A percentile compares a stretch with the other conserved stretches of the same genome.
Conservation (phyloP, 2,797 vertebrate species). For the Enteromius afrohamiltoni region DNA sequence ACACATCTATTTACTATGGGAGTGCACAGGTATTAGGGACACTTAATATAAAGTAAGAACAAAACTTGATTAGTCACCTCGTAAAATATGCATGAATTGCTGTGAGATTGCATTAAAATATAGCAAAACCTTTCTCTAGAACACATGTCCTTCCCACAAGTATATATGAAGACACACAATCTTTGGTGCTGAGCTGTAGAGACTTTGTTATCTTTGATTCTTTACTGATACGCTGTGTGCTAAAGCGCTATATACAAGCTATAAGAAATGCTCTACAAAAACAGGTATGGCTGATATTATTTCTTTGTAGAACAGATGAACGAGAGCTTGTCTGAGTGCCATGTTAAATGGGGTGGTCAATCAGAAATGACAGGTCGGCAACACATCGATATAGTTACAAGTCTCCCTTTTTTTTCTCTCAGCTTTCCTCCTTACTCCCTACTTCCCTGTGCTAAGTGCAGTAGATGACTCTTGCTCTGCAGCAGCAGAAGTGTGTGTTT, state of each 20-base stretch:
- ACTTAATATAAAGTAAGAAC: too few relatives aligned
- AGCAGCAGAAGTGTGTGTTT: constrained; percentile 72
- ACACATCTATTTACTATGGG: too few relatives aligned
- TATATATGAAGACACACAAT: constrained; percentile 69
- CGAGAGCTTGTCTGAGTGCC: constrained; percentile 35
- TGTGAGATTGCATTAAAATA: constrained; percentile 48
- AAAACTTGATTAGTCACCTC: too few relatives aligned
- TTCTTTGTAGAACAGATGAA: neutral
- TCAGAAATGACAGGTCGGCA: constrained; percentile 44
- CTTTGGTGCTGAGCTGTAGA: constrained; percentile 65
- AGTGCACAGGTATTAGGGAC: too few relatives aligned
- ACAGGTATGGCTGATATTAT: constrained; percentile 41
- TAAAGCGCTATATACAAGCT: constrained; percentile 61
- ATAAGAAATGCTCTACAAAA: constrained; percentile 50
- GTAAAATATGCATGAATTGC: too few relatives aligned
- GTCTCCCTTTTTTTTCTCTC: constrained; percentile 36
- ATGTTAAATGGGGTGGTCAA: constrained; percentile 47
- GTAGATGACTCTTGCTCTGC: constrained; percentile 62
- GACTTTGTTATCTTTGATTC: constrained; percentile 68
- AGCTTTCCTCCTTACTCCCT: constrained; percentile 42
- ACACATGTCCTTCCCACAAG: constrained; percentile 72
- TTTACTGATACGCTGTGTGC: constrained; percentile 64
- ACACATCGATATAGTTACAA: constrained; percentile 38
- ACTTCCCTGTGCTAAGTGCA: constrained; percentile 64
- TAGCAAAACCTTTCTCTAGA: constrained; percentile 55